Percentiles rank a stretch among this genome's conserved stretches.
phyloP scores from a whole-genome alignment of 2,888 invertebrate species.

The Dynastes grantii region DNA sequence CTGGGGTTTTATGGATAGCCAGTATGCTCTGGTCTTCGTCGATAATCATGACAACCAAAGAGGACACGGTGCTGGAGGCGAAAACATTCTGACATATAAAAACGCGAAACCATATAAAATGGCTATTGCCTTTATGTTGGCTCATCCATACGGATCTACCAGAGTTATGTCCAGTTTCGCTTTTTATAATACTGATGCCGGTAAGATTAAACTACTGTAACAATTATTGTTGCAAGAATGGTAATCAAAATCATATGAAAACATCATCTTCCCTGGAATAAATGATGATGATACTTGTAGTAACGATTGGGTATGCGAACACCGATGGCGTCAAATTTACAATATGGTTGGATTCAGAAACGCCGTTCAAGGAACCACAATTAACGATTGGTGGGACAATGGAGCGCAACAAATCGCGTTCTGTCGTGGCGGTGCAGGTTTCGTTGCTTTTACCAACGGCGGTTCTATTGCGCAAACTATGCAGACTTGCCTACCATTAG shows the following conservation, averaged over 20 bases:
- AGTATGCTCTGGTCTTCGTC: slow-evolving; percentile 64
- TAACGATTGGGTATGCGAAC: slow-evolving; percentile 88
- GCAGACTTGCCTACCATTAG: slow-evolving; percentile 82
- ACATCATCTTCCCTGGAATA: slow-evolving; percentile 78
- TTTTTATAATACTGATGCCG: slow-evolving; percentile 75
- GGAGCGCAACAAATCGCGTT: slow-evolving; percentile 86
- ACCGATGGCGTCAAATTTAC: slow-evolving; percentile 87
- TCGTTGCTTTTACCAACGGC: slow-evolving; percentile 78
- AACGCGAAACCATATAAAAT: slow-evolving; percentile 78
- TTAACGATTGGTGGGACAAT: slow-evolving; percentile 81
- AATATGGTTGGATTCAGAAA: slow-evolving; percentile 87
- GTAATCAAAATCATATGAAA: slow-evolving; percentile 66
- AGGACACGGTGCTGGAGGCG: slow-evolving; percentile 69
- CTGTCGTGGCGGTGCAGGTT: slow-evolving; percentile 80
- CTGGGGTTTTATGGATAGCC: slow-evolving; percentile 78
- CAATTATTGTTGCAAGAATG: not conserved
- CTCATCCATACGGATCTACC: slow-evolving; percentile 86
- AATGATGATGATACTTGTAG: slow-evolving; percentile 77
- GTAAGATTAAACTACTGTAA: not conserved
- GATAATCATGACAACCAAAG: slow-evolving; percentile 86
- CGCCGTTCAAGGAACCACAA: slow-evolving; percentile 73
- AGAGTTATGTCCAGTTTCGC: slow-evolving; percentile 90
- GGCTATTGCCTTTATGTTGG: slow-evolving; percentile 91
- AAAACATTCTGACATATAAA: slow-evolving; percentile 78
- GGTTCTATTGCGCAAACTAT: slow-evolving; percentile 76